Conservation (phyloP, 2,888 invertebrate genomes). For the Homarus gammarus region DNA sequence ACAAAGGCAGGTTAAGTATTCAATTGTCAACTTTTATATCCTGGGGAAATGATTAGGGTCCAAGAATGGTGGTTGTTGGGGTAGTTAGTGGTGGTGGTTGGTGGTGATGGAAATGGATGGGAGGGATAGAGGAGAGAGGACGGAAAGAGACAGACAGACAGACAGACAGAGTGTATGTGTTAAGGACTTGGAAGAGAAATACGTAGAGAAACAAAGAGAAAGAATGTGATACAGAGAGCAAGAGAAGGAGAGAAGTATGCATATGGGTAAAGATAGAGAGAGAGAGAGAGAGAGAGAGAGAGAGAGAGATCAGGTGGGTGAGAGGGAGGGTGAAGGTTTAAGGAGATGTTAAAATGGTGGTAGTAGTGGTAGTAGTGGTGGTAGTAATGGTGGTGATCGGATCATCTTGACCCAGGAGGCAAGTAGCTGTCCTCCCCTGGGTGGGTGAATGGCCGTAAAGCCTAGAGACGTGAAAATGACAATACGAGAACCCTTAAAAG, state of each 20-base stretch:
- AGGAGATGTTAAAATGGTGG: not conserved
- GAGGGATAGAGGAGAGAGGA: no score
- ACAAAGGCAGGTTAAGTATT: no score
- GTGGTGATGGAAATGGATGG: no score
- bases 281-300: no score
- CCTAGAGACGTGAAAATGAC: conserved; percentile 38
- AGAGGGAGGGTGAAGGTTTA: not conserved
- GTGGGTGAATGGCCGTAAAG: conserved; percentile 2
- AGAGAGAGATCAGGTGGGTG: not conserved
- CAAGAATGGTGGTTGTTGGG: no score
- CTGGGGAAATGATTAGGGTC: no score
- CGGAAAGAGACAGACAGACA: conserved; percentile 1
- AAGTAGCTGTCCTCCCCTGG: conserved; percentile 33
- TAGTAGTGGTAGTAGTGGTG: no score
- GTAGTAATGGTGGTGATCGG: no score
- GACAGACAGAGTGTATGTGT: no score
- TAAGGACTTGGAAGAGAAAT: not conserved
- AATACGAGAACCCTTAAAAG: conserved; percentile 15
- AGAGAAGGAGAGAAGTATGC: not conserved
- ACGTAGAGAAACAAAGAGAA: conserved; percentile 1
- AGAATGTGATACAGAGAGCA: not conserved
- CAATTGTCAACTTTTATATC: no score
- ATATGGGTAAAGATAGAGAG: not conserved
- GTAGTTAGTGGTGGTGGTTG: no score
- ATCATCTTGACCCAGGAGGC: conserved; percentile 43